A percentile compares a stretch with the other conserved stretches of the same genome.
Conservation (phyloP, 2,113 vertebrate species). For the Dendrocopos noguchii region DNA sequence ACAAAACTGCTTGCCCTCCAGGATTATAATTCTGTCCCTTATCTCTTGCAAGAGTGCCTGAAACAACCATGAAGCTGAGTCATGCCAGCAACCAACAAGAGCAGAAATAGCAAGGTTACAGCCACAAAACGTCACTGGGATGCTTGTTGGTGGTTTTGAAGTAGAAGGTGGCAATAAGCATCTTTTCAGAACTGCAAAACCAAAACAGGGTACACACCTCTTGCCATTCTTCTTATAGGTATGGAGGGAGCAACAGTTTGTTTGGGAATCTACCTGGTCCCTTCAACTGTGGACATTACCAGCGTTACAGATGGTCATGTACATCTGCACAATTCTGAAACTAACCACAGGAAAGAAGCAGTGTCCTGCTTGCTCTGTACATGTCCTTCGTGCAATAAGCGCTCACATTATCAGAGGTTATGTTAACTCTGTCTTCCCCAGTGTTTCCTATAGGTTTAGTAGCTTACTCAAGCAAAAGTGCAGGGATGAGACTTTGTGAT, state of each 20-base stretch:
- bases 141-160: not conserved
- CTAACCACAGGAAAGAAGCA: not conserved
- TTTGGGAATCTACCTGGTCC: not conserved
- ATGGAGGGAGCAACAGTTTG: not conserved
- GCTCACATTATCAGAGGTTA: not conserved
- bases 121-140: not conserved
- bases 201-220: not conserved
- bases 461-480: not conserved
- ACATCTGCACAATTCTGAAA: not conserved
- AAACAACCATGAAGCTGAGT: conserved; percentile 40
- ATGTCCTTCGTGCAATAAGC: not conserved
- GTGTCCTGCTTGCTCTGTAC: not conserved
- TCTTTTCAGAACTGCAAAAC: not conserved
- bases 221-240: not conserved
- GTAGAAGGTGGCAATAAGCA: not conserved
- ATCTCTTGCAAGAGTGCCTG: conserved; percentile 19
- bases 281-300: not conserved
- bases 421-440: not conserved
- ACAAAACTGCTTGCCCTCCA: not conserved
- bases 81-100: conserved; percentile 1
- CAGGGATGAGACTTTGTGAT: not conserved
- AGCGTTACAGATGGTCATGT: not conserved
- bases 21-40: not conserved
- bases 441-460: not conserved
- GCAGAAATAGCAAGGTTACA: conserved; percentile 11